phyloP scores from a whole-genome alignment of 2,888 invertebrate species.

The Megastigmus dorsalis region DNA sequence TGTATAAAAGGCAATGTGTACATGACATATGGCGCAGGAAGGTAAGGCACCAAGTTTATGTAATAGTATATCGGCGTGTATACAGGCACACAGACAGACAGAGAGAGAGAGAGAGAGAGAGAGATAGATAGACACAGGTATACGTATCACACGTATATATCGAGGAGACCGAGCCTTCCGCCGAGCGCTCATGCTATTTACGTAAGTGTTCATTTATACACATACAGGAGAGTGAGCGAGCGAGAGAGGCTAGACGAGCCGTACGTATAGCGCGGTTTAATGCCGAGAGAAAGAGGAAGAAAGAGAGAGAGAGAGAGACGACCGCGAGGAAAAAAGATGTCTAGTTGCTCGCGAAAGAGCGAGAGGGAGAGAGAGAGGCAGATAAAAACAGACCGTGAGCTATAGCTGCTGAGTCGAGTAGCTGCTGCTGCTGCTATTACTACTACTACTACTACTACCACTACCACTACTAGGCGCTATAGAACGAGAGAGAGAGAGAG shows the following conservation, averaged over 20 bases:
- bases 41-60: conserved; percentile 12
- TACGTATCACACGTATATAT: not conserved
- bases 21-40: too few relatives aligned
- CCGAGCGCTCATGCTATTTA: conserved; percentile 38
- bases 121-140: not conserved
- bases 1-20: not conserved
- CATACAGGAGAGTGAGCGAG: conserved; percentile 1
- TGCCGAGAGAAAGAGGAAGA: conserved; percentile 54
- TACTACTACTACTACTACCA: too few relatives aligned
- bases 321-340: not conserved
- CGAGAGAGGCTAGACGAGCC: not conserved
- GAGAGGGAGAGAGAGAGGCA: conserved; percentile 36
- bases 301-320: conserved; percentile 1
- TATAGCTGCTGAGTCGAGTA: not conserved
- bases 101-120: too few relatives aligned
- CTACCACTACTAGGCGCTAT: conserved; percentile 23
- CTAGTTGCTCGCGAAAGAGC: not conserved
- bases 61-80: too few relatives aligned
- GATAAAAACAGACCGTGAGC: conserved; percentile 48
- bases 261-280: conserved; percentile 16
- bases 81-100: too few relatives aligned
- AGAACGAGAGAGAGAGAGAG: conserved; percentile 56
- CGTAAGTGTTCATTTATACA: conserved; percentile 41
- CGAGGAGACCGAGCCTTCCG: conserved; percentile 3
- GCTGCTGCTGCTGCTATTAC: too few relatives aligned